Evolutionary conservation across 2,113 vertebrate species (phyloP).

Genomic region (Pteronura brasiliensis): DNA sequence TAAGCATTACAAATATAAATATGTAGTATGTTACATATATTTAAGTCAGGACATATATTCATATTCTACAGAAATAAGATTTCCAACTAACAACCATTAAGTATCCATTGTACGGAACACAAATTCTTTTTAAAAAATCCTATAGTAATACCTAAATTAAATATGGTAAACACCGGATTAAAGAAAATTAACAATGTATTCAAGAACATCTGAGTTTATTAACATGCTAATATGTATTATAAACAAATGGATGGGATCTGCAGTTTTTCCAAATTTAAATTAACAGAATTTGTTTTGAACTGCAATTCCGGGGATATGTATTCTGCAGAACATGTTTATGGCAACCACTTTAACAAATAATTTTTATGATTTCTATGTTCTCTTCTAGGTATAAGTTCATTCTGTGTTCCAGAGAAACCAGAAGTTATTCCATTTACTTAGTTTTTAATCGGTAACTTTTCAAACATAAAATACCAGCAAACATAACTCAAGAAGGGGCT

Average conservation of each 20-base stretch:
- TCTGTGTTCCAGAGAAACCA: neutral
- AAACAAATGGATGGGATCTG: neutral
- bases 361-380: neutral
- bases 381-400: neutral
- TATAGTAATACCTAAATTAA: conserved; percentile 17
- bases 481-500: neutral
- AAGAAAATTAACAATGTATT: neutral
- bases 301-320: neutral
- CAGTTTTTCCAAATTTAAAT: neutral
- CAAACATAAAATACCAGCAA: conserved; percentile 16
- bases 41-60: neutral
- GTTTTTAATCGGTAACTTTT: neutral
- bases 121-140: neutral
- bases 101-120: neutral
- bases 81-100: neutral
- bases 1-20: neutral
- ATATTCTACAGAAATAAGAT: neutral
- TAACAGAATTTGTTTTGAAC: neutral
- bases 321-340: neutral
- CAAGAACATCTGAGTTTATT: neutral
- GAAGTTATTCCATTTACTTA: neutral
- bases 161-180: neutral
- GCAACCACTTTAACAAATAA: neutral
- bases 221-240: neutral
- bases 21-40: neutral